A percentile compares a stretch with the other conserved stretches of the same genome.
These are phyloP conservation scores for Hiodon tergisus DNA, from an alignment of 2,113 vertebrate species.

Conservation along the genomic window DNA sequence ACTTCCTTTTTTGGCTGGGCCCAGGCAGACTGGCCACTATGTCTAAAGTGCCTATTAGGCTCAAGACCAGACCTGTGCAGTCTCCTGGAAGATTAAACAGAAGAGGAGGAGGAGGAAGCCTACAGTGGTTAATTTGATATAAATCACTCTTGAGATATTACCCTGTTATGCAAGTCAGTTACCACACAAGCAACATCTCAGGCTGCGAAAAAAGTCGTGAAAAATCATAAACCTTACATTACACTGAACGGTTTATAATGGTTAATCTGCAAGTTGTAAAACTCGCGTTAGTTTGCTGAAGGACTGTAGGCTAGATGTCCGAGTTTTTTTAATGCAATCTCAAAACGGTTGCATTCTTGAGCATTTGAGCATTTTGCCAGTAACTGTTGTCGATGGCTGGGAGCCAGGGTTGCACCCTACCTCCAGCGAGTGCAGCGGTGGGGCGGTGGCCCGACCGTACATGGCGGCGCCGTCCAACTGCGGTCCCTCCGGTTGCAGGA, in stretches of 20 bases:
- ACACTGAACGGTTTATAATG: no score
- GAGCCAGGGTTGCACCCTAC: conserved; percentile 45
- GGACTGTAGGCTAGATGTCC: no score
- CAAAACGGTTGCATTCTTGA: no score
- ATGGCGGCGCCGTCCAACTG: conserved; percentile 55
- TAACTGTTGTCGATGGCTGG: no score
- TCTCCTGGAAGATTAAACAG: background rate
- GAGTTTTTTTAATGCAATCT: no score
- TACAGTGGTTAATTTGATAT: background rate
- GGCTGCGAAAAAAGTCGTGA: no score
- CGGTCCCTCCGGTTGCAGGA: conserved; percentile 64
- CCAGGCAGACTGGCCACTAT: background rate
- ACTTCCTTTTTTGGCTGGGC: background rate
- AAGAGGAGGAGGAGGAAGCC: background rate
- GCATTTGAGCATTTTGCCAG: no score
- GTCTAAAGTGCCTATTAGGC: background rate
- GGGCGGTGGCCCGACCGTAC: conserved; percentile 49
- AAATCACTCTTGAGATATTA: background rate
- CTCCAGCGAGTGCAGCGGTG: conserved; percentile 26
- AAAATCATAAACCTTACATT: no score
- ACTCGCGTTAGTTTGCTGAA: no score
- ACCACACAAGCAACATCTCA: no score
- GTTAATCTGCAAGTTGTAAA: no score
- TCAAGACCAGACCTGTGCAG: background rate
- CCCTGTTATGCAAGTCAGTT: background rate